These are phyloP conservation scores for Triplophysa tibetana DNA, from an alignment of 2,113 vertebrate species.

Conservation along the genomic window DNA sequence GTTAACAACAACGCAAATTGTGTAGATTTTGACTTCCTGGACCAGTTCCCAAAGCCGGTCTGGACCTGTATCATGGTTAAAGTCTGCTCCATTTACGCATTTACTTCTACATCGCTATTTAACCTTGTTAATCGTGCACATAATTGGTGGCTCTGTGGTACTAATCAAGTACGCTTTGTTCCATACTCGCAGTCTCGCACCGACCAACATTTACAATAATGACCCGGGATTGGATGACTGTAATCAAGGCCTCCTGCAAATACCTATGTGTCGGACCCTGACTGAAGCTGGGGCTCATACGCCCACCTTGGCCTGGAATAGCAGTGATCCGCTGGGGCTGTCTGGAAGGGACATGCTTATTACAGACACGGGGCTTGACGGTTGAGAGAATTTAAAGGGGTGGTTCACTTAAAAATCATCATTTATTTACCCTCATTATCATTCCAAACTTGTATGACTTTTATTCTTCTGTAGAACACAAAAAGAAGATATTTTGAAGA, in stretches of 20 bases:
- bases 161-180: constrained; percentile 29
- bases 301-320: constrained; percentile 67
- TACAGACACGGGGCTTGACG: constrained; percentile 55
- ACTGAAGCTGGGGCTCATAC: constrained; percentile 55
- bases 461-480: no score
- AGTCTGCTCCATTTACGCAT: constrained; percentile 29
- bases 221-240: constrained; percentile 56
- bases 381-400: constrained; percentile 34
- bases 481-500: no score
- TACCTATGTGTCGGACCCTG: constrained; percentile 54
- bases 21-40: neutral
- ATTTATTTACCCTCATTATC: no score
- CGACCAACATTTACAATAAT: constrained; percentile 68
- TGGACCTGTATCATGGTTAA: constrained; percentile 32
- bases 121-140: constrained; percentile 51
- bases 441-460: no score
- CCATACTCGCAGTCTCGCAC: constrained; percentile 5
- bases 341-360: constrained; percentile 69
- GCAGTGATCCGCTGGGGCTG: constrained; percentile 61
- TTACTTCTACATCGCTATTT: constrained; percentile 39
- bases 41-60: neutral
- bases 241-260: constrained; percentile 61
- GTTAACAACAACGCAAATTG: no score
- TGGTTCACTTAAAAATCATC: no score
- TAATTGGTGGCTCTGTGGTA: constrained; percentile 48